Evolutionary conservation across 2,797 vertebrate species (phyloP).

Genomic region (Lutjanus argentimaculatus): DNA sequence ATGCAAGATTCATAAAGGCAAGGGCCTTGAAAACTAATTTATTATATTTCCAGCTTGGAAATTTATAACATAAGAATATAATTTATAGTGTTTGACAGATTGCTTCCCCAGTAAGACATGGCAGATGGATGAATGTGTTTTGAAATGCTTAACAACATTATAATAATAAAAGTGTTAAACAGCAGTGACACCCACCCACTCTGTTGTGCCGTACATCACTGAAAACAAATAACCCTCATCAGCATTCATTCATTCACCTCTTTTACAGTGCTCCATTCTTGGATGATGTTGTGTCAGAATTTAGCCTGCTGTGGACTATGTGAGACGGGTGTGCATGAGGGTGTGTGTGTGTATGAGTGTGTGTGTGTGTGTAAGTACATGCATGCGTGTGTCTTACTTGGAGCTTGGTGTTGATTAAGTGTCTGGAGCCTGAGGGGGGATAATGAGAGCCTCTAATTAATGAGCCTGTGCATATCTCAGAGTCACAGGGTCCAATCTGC

Average conservation of each 20-base stretch:
- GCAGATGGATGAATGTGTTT: constrained; percentile 77
- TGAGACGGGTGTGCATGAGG: constrained; percentile 37
- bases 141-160: constrained; percentile 76
- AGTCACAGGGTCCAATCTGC: constrained; percentile 84
- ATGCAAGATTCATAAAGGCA: constrained; percentile 23
- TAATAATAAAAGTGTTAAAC: constrained; percentile 80
- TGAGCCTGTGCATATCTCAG: constrained; percentile 84
- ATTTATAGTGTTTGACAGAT: constrained; percentile 71
- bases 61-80: constrained; percentile 54
- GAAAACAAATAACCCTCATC: constrained; percentile 83
- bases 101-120: constrained; percentile 57
- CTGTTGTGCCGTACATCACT: constrained; percentile 75
- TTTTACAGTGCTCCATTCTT: constrained; percentile 65
- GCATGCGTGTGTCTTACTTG: constrained; percentile 73
- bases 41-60: constrained; percentile 35
- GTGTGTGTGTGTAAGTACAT: constrained; percentile 39
- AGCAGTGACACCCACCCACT: constrained; percentile 73
- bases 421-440: constrained; percentile 84
- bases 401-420: constrained; percentile 85
- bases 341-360: constrained; percentile 24
- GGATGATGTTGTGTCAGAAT: constrained; percentile 77
- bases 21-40: constrained; percentile 43
- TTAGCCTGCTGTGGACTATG: constrained; percentile 51
- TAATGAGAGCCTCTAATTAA: constrained; percentile 88
- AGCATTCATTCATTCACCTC: constrained; percentile 78